Evolutionary conservation across 2,888 invertebrate genomes (phyloP).

Genomic region (Agrotis segetum): DNA sequence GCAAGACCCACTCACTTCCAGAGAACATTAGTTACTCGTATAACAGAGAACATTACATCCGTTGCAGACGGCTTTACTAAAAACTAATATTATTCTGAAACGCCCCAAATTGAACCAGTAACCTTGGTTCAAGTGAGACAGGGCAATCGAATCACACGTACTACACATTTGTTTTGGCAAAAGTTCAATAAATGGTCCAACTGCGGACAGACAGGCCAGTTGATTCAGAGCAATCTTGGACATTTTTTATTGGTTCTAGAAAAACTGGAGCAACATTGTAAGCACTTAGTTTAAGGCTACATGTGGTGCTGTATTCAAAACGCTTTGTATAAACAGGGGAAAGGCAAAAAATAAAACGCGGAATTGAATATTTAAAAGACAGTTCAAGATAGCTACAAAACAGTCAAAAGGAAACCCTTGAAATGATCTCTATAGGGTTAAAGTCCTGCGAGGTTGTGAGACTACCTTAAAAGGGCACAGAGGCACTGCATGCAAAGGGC

Average conservation of each 20-base stretch:
- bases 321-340: background rate
- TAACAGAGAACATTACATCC: no score
- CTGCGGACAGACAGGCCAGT: slow-evolving; percentile 63
- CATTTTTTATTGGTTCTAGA: slow-evolving; percentile 70
- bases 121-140: slow-evolving; percentile 62
- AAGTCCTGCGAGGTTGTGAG: no score
- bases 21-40: slow-evolving; percentile 45
- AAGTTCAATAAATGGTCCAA: slow-evolving; percentile 73
- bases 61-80: slow-evolving; percentile 41
- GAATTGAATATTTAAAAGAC: background rate
- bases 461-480: no score
- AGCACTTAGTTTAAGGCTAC: slow-evolving; percentile 30
- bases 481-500: no score
- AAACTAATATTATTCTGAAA: slow-evolving; percentile 47
- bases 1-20: slow-evolving; percentile 17
- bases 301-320: slow-evolving; percentile 17
- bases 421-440: no score
- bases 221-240: slow-evolving; percentile 69
- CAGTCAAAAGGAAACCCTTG: no score
- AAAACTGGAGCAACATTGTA: slow-evolving; percentile 69
- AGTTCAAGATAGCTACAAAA: background rate
- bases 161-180: slow-evolving; percentile 72
- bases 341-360: background rate
- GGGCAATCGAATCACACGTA: slow-evolving; percentile 66
- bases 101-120: slow-evolving; percentile 44